Evolutionary conservation across 2,113 vertebrate genomes (phyloP), one percentile per base, ranked within the genome.

Genomic region (Hippoglossus stenolepis): DNA sequence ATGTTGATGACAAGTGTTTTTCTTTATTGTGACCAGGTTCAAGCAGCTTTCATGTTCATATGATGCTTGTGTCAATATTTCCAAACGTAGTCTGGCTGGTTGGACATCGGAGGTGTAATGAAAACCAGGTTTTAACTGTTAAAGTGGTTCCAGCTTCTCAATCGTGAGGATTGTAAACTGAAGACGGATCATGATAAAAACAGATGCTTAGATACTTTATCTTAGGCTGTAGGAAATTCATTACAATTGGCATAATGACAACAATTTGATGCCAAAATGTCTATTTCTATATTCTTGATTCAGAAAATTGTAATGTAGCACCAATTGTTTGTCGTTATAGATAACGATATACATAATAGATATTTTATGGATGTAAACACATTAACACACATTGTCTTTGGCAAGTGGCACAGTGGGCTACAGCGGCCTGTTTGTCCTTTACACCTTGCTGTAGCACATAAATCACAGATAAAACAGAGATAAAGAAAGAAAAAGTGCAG

Each of bases 391-490:
- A 11, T 4, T 47, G 24, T 60, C 53, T 65, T 49, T 17, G 60
- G 28, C 4, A 5, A 56, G 69, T 63, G 5, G 31, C 17, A 18
- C 5, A 67, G 24, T 18, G 4, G 65, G 21, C 35, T 62, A 59
- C 71, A 68, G 53, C 56, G 64, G 79, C 73, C 80, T 23, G 57
- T 43, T 26, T 79, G 78, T 81, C 85, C 79, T 86, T 64, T 72
- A 58, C 62, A 45, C 56, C 67, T 65, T 60, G 66, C 72, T 62
- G 72, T 77, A 63, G 23, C 65, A 77, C 80, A 87, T 84, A 84
- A 89, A 88, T 75, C 54, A 85, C 51, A 80, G 79, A 92, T 75
- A 85, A 87, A 87, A 51, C 57, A 53, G 75, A 85, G 75, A 84
- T 70, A 68, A 76, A 80, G 67, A 73, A 67, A 75, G 51, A 75